phyloP scores from a whole-genome alignment of 2,797 vertebrate species.

The Enteromius afrohamiltoni region DNA sequence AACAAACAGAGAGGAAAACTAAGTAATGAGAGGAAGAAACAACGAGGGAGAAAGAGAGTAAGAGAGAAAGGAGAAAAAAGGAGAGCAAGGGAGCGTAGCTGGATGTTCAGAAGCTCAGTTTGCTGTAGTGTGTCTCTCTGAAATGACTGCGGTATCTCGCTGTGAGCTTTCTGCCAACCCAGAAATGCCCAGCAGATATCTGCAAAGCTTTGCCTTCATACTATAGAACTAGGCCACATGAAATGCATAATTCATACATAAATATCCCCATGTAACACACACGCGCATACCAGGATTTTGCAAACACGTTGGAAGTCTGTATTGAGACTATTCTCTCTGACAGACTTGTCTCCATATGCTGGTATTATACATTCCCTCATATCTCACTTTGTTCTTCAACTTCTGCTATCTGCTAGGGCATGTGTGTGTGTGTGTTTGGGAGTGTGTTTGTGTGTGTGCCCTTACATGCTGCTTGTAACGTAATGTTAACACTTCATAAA shows the following conservation, averaged over 20 bases:
- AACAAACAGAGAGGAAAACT: constrained; percentile 23
- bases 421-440: constrained; percentile 45
- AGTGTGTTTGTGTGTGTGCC: constrained; percentile 26
- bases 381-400: constrained; percentile 62
- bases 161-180: constrained; percentile 60
- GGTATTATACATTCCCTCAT: constrained; percentile 56
- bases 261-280: constrained; percentile 49
- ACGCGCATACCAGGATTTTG: constrained; percentile 29
- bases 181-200: constrained; percentile 59
- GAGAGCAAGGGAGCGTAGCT: constrained; percentile 43
- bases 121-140: constrained; percentile 49
- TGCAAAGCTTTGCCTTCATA: constrained; percentile 53
- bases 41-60: not conserved
- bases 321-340: constrained; percentile 40
- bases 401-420: constrained; percentile 45
- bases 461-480: not conserved
- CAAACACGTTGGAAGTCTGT: constrained; percentile 42
- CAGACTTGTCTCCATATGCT: constrained; percentile 35
- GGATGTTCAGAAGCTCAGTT: constrained; percentile 55
- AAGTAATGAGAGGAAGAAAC: constrained; percentile 24
- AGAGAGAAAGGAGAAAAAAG: not conserved
- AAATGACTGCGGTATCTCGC: constrained; percentile 55
- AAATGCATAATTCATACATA: constrained; percentile 63
- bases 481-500: constrained; percentile 44
- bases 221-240: constrained; percentile 64